Base-by-base conservation (phyloP, 2,888 invertebrate species). In the Syrista parreyssii region DNA sequence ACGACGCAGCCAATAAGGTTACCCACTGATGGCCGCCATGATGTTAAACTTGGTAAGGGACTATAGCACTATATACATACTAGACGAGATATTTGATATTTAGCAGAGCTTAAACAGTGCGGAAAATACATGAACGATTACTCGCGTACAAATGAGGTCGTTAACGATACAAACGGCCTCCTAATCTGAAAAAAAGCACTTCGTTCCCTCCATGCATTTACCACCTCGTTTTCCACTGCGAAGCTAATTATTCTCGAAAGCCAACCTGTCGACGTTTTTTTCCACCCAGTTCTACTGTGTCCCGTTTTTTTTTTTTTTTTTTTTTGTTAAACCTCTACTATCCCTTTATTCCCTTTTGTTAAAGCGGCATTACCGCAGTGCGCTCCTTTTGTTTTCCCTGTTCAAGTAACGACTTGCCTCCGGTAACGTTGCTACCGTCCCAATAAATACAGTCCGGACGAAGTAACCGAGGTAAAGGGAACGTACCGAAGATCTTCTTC, bases 161-260 rank as follows among this genome's bases (percentile, higher is more conserved):
- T 31, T 55, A 72, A 75, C 72, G 78, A 78, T 78, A 75, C 68
- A 75, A 33, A 34, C 75, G 78, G 71, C 73, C 68, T 55, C 72
- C 68, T 68, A 78, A 78, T 78, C 75, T 73, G 73, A 31, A 33
- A 74, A 36, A 75, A 30, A 73, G 40, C 33, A 34, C 30, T 31
- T 73, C 73, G 55, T 32, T 75, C 32, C 40, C 40, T 12, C 6
- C 55, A 31, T 55, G 55, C 55, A 40, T 55, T 40, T n/a, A 31
- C 73, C 72, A 72, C 73, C 73, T 76, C 68, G 73, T 73, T 76
- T 68, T 35, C 73, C 79, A 68, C 55, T 73, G 73, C 36, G 76
- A 68, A 77, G 80, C 80, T 84, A 85, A 85, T 84, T 84, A 84
- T 80, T 82, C 80, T 76, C 73, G 74, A 80, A 80, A 76, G 79